Conservation (phyloP, 1,140 invertebrate genomes). For the Wiebesia pumilae region DNA sequence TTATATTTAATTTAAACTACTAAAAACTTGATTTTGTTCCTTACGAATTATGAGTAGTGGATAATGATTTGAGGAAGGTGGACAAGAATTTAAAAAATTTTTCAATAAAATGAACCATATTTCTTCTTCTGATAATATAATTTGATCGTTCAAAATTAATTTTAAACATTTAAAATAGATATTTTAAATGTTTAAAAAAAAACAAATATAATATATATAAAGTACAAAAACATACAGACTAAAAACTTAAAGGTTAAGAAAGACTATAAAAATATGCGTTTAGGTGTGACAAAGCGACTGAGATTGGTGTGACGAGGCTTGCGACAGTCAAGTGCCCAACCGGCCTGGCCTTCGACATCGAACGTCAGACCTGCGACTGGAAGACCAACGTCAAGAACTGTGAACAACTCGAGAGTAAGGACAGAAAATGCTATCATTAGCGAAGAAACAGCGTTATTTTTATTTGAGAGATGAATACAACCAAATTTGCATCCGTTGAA, state of each 20-base stretch:
- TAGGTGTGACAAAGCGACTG: conserved; percentile 92
- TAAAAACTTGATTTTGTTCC: no score
- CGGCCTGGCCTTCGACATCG: conserved; percentile 95
- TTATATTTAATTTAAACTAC: no score
- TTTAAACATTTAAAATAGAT: no score
- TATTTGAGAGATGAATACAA: conserved; percentile 31
- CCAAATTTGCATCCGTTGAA: background rate
- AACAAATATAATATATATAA: background rate
- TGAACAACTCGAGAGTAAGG: conserved; percentile 94
- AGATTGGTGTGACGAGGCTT: conserved; percentile 88
- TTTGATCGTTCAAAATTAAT: no score
- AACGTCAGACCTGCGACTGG: conserved; percentile 96
- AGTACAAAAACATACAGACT: background rate
- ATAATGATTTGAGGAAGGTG: no score
- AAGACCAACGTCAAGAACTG: conserved; percentile 97
- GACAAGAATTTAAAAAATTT: no score
- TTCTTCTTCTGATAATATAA: no score
- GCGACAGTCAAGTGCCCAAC: conserved; percentile 91
- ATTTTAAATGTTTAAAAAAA: no score
- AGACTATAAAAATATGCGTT: conserved; percentile 52
- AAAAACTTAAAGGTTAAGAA: background rate
- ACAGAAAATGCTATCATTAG: background rate
- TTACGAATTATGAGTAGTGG: no score
- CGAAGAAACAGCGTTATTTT: conserved; percentile 10
- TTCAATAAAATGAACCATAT: no score